phyloP scores from a whole-genome alignment of 1,140 invertebrate species.

The Sycophaga agraensis region DNA sequence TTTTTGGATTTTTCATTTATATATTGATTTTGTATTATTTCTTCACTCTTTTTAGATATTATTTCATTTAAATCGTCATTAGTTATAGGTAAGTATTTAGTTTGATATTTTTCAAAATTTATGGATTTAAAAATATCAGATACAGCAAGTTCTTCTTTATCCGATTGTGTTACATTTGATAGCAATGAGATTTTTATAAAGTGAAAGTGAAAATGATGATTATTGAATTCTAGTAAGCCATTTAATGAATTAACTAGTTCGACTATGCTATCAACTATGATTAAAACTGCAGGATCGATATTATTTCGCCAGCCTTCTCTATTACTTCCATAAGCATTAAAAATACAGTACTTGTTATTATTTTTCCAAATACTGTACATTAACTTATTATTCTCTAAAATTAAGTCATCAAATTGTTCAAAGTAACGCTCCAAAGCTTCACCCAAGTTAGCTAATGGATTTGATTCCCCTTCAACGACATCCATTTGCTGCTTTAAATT shows the following conservation, averaged over 20 bases:
- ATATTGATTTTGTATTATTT: not conserved
- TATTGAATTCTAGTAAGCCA: conserved; percentile 43
- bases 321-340: conserved; percentile 51
- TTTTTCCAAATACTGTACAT: conserved; percentile 46
- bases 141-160: not conserved
- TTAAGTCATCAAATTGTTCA: conserved; percentile 34
- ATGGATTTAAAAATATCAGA: conserved; percentile 27
- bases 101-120: conserved; percentile 35
- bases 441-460: conserved; percentile 44
- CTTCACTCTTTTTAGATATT: not conserved
- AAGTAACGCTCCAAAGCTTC: conserved; percentile 48
- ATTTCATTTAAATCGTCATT: conserved; percentile 37
- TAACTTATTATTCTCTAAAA: conserved; percentile 46
- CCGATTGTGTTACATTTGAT: conserved; percentile 25
- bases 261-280: conserved; percentile 37
- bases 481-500: conserved; percentile 34
- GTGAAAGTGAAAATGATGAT: conserved; percentile 41
- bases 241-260: conserved; percentile 43
- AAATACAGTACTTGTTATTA: conserved; percentile 37
- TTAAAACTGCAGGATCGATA: conserved; percentile 36
- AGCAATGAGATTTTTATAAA: conserved; percentile 39
- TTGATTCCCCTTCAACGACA: conserved; percentile 36
- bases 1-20: not conserved
- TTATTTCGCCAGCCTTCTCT: conserved; percentile 40
- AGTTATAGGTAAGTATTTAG: conserved; percentile 45